Percentiles rank a stretch among this genome's conserved stretches.
Conservation (phyloP, 2,113 vertebrate genomes). For the Erpornis zantholeuca region DNA sequence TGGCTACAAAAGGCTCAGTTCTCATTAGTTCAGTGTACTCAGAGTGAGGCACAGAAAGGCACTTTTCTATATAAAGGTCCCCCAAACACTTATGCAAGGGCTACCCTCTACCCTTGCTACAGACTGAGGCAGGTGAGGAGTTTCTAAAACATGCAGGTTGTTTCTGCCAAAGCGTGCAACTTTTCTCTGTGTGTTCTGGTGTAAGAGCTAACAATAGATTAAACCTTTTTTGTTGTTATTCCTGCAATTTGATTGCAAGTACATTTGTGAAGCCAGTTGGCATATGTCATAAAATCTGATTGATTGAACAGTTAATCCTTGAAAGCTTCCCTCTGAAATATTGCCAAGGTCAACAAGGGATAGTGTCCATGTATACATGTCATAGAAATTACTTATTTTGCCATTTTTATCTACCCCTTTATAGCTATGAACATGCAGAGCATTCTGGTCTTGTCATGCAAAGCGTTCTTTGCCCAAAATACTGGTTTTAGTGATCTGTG, state of each 20-base stretch:
- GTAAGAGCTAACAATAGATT: background rate
- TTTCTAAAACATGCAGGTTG: background rate
- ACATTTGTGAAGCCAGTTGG: slow-evolving; percentile 36
- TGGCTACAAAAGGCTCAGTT: background rate
- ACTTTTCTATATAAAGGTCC: background rate
- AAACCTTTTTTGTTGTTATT: slow-evolving; percentile 20
- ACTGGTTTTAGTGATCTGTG: background rate
- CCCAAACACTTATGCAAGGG: background rate
- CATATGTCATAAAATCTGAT: slow-evolving; percentile 39
- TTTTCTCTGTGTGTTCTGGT: background rate
- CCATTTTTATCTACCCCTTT: background rate
- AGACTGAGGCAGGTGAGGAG: background rate
- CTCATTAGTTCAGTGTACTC: background rate
- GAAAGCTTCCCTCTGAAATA: slow-evolving; percentile 49
- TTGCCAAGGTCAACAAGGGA: slow-evolving; percentile 47
- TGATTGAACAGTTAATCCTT: slow-evolving; percentile 62
- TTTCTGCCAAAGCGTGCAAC: background rate
- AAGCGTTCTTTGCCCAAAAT: background rate
- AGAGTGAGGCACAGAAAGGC: accelerated
- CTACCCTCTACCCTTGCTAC: background rate
- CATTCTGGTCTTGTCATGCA: background rate
- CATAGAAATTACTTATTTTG: slow-evolving; percentile 29
- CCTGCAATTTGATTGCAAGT: slow-evolving; percentile 8
- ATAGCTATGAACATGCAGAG: background rate
- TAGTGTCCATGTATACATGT: background rate